These are phyloP conservation scores for Stigmatopora nigra DNA, from an alignment of 2,113 vertebrate species.

Conservation along the genomic window DNA sequence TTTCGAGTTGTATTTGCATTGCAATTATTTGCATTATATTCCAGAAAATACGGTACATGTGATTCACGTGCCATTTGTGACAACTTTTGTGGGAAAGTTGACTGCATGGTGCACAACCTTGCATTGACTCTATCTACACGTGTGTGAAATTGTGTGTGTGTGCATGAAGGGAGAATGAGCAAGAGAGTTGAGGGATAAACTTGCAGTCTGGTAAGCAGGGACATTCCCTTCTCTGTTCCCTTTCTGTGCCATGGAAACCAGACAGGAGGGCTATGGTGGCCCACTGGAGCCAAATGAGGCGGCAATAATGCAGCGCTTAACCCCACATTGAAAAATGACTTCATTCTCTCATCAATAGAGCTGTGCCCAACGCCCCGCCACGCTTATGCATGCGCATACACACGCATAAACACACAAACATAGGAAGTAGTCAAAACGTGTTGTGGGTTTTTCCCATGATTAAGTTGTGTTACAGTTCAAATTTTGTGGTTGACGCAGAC, in stretches of 20 bases:
- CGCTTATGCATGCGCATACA: conserved; percentile 57
- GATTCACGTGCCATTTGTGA: conserved; percentile 53
- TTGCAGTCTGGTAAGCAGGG: conserved; percentile 66
- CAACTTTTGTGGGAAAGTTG: conserved; percentile 67
- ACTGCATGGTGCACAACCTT: conserved; percentile 51
- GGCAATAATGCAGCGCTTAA: conserved; percentile 75
- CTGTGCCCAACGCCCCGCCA: conserved; percentile 64
- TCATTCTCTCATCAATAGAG: conserved; percentile 74
- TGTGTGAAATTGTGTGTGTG: conserved; percentile 17
- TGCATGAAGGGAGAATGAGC: conserved; percentile 7
- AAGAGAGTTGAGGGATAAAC: conserved; percentile 60
- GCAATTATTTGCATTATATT: too few relatives aligned
- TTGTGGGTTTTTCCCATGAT: conserved; percentile 49
- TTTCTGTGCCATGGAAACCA: conserved; percentile 70
- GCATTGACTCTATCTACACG: conserved; percentile 33
- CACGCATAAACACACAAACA: conserved; percentile 24
- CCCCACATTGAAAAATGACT: conserved; percentile 73
- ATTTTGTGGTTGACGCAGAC: conserved; percentile 32
- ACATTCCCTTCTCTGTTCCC: conserved; percentile 70
- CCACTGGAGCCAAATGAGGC: conserved; percentile 76
- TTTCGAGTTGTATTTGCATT: too few relatives aligned
- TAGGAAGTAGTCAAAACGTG: conserved; percentile 38
- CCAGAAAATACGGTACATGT: too few relatives aligned
- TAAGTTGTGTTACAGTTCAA: conserved; percentile 45
- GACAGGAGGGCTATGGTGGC: conserved; percentile 73